Evolutionary conservation across 2,113 vertebrate species (phyloP), one percentile per base, ranked within the genome.

Genomic region (Picathartes gymnocephalus): DNA sequence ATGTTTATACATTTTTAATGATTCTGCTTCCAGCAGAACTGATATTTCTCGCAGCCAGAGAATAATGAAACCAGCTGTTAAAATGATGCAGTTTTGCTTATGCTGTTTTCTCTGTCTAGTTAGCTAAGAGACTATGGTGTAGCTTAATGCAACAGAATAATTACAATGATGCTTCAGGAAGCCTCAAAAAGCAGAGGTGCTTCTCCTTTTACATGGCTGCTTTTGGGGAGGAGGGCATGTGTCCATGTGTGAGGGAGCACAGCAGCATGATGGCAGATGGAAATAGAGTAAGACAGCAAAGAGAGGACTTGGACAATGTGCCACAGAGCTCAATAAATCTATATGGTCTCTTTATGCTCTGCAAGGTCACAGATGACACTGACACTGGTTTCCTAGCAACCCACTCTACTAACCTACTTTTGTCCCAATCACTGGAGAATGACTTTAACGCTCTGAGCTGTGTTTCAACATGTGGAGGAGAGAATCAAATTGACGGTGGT

Each of bases 341-440:
- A 98, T 98, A 98, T 84, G 95, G 97, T 96, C 96, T 96, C 97
- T 98, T 97, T 97, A 97, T 96, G 92, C 96, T 96, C 94, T 97
- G 86, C 97, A 98, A 98, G 98, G 98, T 98, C 98, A 98, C 91
- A 97, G 96, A 98, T 98, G 98, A 98, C 60, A 97, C 97, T 96
- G 97, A 97, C 97, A 98, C 73, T 68, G 90, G 98, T 98, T 97
- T 98, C 98, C 98, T 98, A 98, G 98, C 98, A 98, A 98, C 98
- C 76, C 90, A 97, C 92, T 98, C 97, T 97, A 98, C 97, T 98
- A 98, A 98, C 98, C 98, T 98, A 98, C 97, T 98, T 98, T 98
- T 97, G 96, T 98, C 96, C 96, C 94, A 95, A 97, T 98, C 97
- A 97, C 97, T 97, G 96, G 98, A 98, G 96, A 98, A 98, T 97